Evolutionary conservation across 2,888 invertebrate genomes (phyloP), one percentile per base, ranked within the genome.

Genomic region (Hyalella azteca): DNA sequence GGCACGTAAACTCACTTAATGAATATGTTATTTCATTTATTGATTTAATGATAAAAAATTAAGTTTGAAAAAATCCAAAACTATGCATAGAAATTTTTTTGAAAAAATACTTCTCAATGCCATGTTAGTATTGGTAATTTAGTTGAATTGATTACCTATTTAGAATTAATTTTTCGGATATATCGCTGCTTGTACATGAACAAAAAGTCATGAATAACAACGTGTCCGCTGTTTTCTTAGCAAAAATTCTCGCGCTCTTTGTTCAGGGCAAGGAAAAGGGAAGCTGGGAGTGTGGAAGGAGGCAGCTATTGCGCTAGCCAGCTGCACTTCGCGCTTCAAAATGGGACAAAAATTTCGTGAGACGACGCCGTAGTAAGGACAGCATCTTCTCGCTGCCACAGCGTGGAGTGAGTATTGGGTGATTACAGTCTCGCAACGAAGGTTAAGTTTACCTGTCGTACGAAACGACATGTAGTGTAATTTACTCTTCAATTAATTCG

Each of bases 341-440:
- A 54, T 54, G 54, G 54, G 54, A 13, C 54, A 54, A 54, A 54
- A 54, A 54, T 54, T 54, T 29, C 54, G 54, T 54, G 54, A 29
- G 54, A 54, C 54, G 54, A 26, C 29, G 54, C 54, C 54, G 29
- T 54, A 54, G 29, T 22, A 54, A 22, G 29, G 54, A n/a, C 26
- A 29, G 15, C 54, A 11, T 54, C 54, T 54, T 54, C n/a, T n/a
- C n/a, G n/a, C n/a, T n/a, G n/a, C n/a, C n/a, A n/a, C n/a, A n/a
- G n/a, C n/a, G n/a, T n/a, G n/a, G n/a, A n/a, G n/a, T n/a, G n/a
- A n/a, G n/a, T n/a, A n/a, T n/a, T n/a, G n/a, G n/a, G n/a, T n/a
- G n/a, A n/a, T n/a, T n/a, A n/a, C n/a, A n/a, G n/a, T n/a, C n/a
- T n/a, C n/a, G n/a, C n/a, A n/a, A n/a, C n/a, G n/a, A n/a, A n/a